Evolutionary conservation across 2,797 vertebrate species (phyloP), one percentile per base, ranked within the genome.

Genomic region (Brachymystax lenok): DNA sequence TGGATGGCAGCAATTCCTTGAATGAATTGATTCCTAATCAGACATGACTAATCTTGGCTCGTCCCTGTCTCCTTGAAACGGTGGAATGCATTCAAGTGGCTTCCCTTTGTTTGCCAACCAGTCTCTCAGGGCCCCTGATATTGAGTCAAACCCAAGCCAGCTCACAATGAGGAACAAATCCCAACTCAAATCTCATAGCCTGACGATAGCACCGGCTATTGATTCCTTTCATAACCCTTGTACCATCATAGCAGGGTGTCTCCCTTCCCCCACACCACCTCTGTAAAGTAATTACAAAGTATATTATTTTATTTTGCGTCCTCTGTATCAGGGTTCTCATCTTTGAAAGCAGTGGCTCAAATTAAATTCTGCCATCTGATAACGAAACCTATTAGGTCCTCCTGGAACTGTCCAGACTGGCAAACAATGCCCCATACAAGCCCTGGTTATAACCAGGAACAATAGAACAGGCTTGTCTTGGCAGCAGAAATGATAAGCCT

Each of bases 281-380:
- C 84, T 82, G 83, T 89, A 90, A 82, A 89, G 89, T 90, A 93
- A 92, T 92, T 92, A 90, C 86, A 88, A 84, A 80, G 86, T 86
- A 86, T 87, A 91, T 92, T 91, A 91, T 91, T 92, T 89, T 91
- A 89, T 87, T 88, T 81, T 73, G 87, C 51, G 54, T 73, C 73
- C 51, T 30, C 80, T 76, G 70, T 93, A 92, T 92, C 91, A 33
- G 82, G 78, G 76, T 69, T 79, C 88, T 92, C 90, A 93, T 93
- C 92, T 46, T 80, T 90, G 88, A 90, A 89, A 89, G 89, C 77
- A 68, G 82, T 82, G 87, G 90, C 88, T 91, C 88, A 92, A 93
- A 93, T 93, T 93, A 93, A 92, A 92, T 92, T 85, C 88, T 87
- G 84, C 84, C 86, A 92, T 91, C 92, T 90, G 90, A 92, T 92